Evolutionary conservation across 2,888 invertebrate species (phyloP), one percentile per base, ranked within the genome.

Genomic region (Marronus borbonicus): DNA sequence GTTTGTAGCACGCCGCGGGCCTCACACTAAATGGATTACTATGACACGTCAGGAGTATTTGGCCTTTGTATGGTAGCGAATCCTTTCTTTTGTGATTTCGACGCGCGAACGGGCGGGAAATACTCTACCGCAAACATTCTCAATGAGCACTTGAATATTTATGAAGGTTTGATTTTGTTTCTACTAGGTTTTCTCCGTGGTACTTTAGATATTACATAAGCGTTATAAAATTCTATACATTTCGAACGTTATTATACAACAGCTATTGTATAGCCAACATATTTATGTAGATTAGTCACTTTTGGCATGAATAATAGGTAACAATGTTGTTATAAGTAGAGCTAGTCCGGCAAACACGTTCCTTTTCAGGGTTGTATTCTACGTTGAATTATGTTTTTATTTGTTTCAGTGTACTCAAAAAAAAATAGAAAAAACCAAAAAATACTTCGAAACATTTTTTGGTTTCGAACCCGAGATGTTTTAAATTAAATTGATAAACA

Each of bases 51-150:
- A 60, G 39, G 72, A 44, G 44, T 44, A 60, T 74, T 52, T 60
- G 50, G 55, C 72, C 60, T 74, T 74, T 60, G 60, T 74, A 44
- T 55, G 20, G 60, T 12, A n/a, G 24, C 20, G 58, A 74, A 74
- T 60, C 72, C 60, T 60, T 55, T 74, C 60, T 74, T 60, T 74
- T 74, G 72, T 74, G 72, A 62, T 74, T 74, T 68, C 68, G 52
- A 58, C 20, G 55, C 55, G 12, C 12, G 50, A 28, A 5, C 24
- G 50, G 24, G 28, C 50, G 68, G 50, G 12, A 14, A 68, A 50
- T 68, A 49, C 28, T 28, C 68, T 49, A 14, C 24, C 12, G n/a
- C 20, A 72, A 36, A 72, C 60, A 60, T 55, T 36, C 58, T 20
- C 39, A 44, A 60, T 74, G 72, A 44, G 58, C 44, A 24, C 39